Conservation (phyloP, 2,113 vertebrate species). For the Ophthalmolycus amberensis region DNA sequence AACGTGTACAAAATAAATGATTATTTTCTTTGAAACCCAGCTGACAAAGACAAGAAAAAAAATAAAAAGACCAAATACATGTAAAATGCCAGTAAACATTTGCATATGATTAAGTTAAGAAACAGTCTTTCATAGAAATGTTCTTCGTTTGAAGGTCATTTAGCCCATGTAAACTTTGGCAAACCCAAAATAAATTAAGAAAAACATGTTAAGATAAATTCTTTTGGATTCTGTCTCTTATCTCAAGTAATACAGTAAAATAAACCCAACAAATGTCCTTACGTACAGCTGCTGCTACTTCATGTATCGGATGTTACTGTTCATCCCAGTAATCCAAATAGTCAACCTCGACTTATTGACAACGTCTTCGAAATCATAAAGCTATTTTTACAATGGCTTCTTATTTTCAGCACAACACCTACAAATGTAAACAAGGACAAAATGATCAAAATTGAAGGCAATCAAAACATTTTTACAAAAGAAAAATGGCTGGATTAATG, state of each 20-base stretch:
- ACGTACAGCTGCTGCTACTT: slow-evolving; percentile 53
- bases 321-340: slow-evolving; percentile 63
- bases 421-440: slow-evolving; percentile 67
- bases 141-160: slow-evolving; percentile 32
- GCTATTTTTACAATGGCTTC: slow-evolving; percentile 62
- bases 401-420: slow-evolving; percentile 35
- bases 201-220: slow-evolving; percentile 15
- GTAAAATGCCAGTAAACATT: slow-evolving; percentile 44
- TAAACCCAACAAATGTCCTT: slow-evolving; percentile 2
- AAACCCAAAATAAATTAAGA: slow-evolving; percentile 69
- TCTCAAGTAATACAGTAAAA: slow-evolving; percentile 56
- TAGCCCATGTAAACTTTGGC: slow-evolving; percentile 63
- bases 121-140: neutral
- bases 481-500: neutral
- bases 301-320: slow-evolving; percentile 23
- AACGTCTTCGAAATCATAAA: slow-evolving; percentile 43
- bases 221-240: slow-evolving; percentile 33
- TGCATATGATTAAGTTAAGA: slow-evolving; percentile 16
- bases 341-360: slow-evolving; percentile 51
- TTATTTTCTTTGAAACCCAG: slow-evolving; percentile 16
- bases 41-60: slow-evolving; percentile 10
- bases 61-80: neutral
- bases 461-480: slow-evolving; percentile 12
- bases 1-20: slow-evolving; percentile 9
- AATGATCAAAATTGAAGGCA: slow-evolving; percentile 45